Conservation (phyloP, 1,140 invertebrate genomes). For the Aplysia californica region DNA sequence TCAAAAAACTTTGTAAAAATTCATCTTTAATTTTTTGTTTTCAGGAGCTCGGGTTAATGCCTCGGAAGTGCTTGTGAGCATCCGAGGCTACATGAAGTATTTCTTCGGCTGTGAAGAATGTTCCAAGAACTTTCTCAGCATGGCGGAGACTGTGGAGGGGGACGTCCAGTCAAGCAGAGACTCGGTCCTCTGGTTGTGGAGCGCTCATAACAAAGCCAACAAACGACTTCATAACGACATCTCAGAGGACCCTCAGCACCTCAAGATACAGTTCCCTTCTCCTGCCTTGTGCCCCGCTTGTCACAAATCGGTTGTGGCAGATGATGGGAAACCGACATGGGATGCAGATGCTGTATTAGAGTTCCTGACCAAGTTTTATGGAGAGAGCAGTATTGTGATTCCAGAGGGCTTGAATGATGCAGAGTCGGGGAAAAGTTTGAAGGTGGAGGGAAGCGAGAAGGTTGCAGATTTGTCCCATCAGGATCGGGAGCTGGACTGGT, state of each 20-base stretch:
- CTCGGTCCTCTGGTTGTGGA: slow-evolving; percentile 93
- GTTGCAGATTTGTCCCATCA: neutral
- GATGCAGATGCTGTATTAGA: slow-evolving; percentile 77
- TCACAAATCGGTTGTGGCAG: slow-evolving; percentile 49
- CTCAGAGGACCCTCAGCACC: slow-evolving; percentile 90
- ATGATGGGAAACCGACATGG: slow-evolving; percentile 72
- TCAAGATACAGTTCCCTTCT: slow-evolving; percentile 92
- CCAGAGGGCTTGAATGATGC: neutral
- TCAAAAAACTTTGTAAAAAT: too few relatives aligned
- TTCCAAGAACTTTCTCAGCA: slow-evolving; percentile 82
- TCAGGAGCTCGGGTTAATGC: slow-evolving; percentile 64
- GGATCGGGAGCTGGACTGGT: slow-evolving; percentile 51
- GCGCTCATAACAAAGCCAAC: slow-evolving; percentile 90
- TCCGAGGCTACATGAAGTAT: slow-evolving; percentile 89
- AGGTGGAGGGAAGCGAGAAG: neutral
- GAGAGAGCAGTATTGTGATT: slow-evolving; percentile 38
- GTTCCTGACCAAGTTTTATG: slow-evolving; percentile 83
- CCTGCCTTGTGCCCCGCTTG: slow-evolving; percentile 78
- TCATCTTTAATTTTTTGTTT: too few relatives aligned
- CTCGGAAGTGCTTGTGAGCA: slow-evolving; percentile 78
- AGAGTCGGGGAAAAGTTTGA: neutral
- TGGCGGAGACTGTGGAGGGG: slow-evolving; percentile 75
- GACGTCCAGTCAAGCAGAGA: slow-evolving; percentile 79
- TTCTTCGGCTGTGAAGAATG: slow-evolving; percentile 97
- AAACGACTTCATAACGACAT: slow-evolving; percentile 83